These are phyloP conservation scores for Eupithecia dodoneata DNA, from an alignment of 2,888 invertebrate species.

Conservation along the genomic window DNA sequence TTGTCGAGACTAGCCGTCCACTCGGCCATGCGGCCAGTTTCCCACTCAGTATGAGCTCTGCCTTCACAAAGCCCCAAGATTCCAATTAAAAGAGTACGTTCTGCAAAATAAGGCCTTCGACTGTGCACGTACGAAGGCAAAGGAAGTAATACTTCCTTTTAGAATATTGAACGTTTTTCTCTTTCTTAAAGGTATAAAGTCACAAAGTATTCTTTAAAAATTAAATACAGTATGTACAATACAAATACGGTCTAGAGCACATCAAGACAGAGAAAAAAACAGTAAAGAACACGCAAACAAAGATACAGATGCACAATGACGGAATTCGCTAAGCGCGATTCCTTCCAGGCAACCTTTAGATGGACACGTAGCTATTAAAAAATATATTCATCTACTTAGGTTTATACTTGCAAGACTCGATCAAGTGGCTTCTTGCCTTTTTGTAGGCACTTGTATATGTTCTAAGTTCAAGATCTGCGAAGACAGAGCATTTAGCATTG, in stretches of 20 bases:
- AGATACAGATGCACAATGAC: too few relatives aligned
- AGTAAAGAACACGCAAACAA: too few relatives aligned
- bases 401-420: neutral
- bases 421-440: neutral
- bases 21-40: neutral
- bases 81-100: slow-evolving; percentile 21
- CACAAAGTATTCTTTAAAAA: neutral
- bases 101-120: slow-evolving; percentile 3
- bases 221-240: too few relatives aligned
- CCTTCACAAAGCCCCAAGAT: slow-evolving; percentile 15
- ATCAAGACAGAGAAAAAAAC: too few relatives aligned
- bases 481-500: neutral
- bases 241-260: too few relatives aligned
- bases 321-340: too few relatives aligned
- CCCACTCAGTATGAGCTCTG: neutral
- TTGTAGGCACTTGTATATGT: neutral
- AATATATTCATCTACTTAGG: neutral
- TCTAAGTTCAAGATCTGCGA: neutral
- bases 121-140: neutral
- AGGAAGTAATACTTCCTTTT: slow-evolving; percentile 13
- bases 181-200: neutral
- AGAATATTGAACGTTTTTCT: neutral
- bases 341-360: too few relatives aligned
- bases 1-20: neutral
- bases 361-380: neutral